Evolutionary conservation across 2,797 vertebrate species (phyloP).

Genomic region (Knipowitschia caucasica): DNA sequence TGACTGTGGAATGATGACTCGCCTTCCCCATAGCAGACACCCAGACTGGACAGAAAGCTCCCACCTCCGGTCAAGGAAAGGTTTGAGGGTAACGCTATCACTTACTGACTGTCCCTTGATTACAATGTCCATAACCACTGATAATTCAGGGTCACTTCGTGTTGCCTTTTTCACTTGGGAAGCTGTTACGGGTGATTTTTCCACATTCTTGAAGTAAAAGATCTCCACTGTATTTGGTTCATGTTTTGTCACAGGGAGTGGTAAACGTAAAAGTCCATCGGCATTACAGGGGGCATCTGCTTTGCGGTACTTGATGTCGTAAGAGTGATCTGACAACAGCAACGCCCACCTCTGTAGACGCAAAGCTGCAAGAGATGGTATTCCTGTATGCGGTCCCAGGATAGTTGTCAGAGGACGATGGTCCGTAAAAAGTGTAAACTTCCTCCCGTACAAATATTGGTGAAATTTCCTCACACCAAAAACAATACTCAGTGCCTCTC

Average conservation of each 20-base stretch:
- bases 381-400: background rate
- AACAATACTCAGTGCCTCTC: background rate
- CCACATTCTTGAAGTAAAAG: background rate
- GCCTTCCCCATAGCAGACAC: background rate
- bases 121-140: background rate
- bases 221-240: background rate
- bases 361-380: slow-evolving; percentile 11
- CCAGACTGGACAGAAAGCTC: slow-evolving; percentile 6
- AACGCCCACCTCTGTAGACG: slow-evolving; percentile 16
- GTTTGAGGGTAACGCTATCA: background rate
- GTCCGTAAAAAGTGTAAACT: slow-evolving; percentile 14
- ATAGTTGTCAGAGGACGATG: slow-evolving; percentile 16
- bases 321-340: slow-evolving; percentile 12
- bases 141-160: background rate
- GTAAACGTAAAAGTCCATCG: slow-evolving; percentile 11
- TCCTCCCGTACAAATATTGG: slow-evolving; percentile 10
- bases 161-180: background rate
- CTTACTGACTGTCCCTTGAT: background rate
- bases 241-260: background rate
- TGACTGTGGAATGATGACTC: slow-evolving; percentile 1
- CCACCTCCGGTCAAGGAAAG: background rate
- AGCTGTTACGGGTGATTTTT: background rate
- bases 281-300: background rate
- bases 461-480: slow-evolving; percentile 1
- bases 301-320: slow-evolving; percentile 14